Evolutionary conservation across 2,797 vertebrate species (phyloP), one percentile per base, ranked within the genome.

Genomic region (Gymnopithys bicolor): DNA sequence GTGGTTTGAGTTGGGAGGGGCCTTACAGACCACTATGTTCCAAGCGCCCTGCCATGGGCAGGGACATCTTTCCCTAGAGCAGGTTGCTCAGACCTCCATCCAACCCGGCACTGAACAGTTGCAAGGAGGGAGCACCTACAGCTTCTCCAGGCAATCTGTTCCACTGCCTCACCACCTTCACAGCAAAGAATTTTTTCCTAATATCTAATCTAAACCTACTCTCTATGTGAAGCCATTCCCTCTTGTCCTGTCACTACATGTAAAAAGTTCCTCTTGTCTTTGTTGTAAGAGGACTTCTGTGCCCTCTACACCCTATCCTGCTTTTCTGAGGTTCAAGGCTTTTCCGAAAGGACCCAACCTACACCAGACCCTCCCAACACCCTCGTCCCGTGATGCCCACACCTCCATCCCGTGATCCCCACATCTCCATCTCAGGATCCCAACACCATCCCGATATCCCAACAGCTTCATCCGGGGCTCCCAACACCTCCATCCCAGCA

Each of bases 231-330:
- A 70, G 25, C 49, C 43, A 22, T 27, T 21, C 5, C 19, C 10
- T 10, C 9, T 2, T 13, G 9, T 27, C 22, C 23, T 11, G 17
- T 22, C 21, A 18, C 43, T 27, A 30, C 43, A 35, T 1, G 7
- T 35, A 8, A 8, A 30, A 33, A 21, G 5, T 2, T 18, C 22
- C 27, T 13, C 14, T 23, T n/a, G 7, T 7, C 22, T 4, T 37
- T 35, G 22, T 7, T 12, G 18, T 5, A 12, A n/a, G 16, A 6
- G 12, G 15, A 71, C 5, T 8, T 6, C 4, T 23, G 22, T 3
- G 4, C 15, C 2, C 13, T 19, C 23, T 22, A 14, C 2, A 5
- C 18, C 16, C 10, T 13, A 14, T 11, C 23, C 7, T 3, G 33
- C 33, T 24, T 13, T 22, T 13, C 21, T 5, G 8, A 59, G 19